phyloP scores from a whole-genome alignment of 2,888 invertebrate genomes.

The Patella depressa region DNA sequence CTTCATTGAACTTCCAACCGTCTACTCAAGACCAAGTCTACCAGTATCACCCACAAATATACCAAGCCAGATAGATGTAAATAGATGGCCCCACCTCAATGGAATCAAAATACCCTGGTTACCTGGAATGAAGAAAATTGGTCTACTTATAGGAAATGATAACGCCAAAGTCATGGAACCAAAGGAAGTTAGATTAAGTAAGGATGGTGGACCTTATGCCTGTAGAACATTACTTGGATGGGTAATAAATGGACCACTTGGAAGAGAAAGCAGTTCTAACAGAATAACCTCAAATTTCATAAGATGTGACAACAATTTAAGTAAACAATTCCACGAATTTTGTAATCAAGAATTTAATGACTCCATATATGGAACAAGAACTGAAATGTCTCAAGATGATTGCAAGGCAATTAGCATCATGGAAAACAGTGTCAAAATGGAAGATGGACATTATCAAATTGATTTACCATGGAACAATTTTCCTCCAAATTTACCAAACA shows the following conservation, averaged over 20 bases:
- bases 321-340: conserved; percentile 84
- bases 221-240: conserved; percentile 26
- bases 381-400: conserved; percentile 84
- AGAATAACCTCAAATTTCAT: conserved; percentile 16
- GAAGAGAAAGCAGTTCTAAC: background rate
- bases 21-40: conserved; percentile 2
- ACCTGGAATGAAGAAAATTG: background rate
- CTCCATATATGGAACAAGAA: conserved; percentile 80
- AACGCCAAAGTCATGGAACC: conserved; percentile 1
- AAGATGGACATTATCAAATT: conserved; percentile 22
- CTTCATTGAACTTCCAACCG: background rate
- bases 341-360: conserved; percentile 26
- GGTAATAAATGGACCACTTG: conserved; percentile 29
- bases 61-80: conserved; percentile 1
- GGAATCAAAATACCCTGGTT: background rate
- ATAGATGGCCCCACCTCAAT: background rate
- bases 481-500: background rate
- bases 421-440: conserved; percentile 8
- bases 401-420: conserved; percentile 13
- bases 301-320: conserved; percentile 80
- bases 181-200: conserved; percentile 4
- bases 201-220: conserved; percentile 27
- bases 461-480: background rate
- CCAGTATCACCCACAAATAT: background rate
- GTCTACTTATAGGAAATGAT: conserved; percentile 16